Evolutionary conservation across 2,888 invertebrate genomes (phyloP).

Genomic region (Phorcus lineatus): DNA sequence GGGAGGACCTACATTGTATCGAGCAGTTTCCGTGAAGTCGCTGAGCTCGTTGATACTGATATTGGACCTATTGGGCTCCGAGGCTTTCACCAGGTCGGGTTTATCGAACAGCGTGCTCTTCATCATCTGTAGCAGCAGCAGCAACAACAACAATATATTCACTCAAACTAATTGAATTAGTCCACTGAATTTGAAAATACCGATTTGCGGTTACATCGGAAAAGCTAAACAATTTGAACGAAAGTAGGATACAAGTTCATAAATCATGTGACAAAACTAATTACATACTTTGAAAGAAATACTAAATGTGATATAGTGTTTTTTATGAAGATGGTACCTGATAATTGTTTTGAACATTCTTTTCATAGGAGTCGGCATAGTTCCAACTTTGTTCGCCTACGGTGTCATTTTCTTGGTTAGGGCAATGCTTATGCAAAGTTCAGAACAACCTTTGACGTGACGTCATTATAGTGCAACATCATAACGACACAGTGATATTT

Average conservation of each 20-base stretch:
- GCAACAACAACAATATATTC: not conserved
- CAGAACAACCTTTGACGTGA: too few relatives aligned
- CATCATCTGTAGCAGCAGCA: constrained; percentile 40
- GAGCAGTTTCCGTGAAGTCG: constrained; percentile 77
- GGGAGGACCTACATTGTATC: constrained; percentile 85
- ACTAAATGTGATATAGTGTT: too few relatives aligned
- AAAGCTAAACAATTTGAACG: not conserved
- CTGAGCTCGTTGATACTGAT: constrained; percentile 65
- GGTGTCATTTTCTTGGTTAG: too few relatives aligned
- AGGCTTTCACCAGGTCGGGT: constrained; percentile 88
- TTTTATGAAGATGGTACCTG: too few relatives aligned
- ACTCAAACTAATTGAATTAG: not conserved
- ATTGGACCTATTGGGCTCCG: constrained; percentile 72
- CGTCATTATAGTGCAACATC: too few relatives aligned
- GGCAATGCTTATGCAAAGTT: too few relatives aligned
- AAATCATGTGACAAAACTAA: not conserved
- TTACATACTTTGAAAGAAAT: too few relatives aligned
- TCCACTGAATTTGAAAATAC: not conserved
- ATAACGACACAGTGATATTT: too few relatives aligned
- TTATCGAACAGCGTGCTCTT: constrained; percentile 79
- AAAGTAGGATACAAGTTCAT: not conserved
- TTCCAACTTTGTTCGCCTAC: too few relatives aligned
- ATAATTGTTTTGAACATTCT: too few relatives aligned
- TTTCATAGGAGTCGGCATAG: too few relatives aligned
- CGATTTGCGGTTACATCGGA: not conserved